Conservation (phyloP, 2,797 vertebrate species). For the Varecia variegata region DNA sequence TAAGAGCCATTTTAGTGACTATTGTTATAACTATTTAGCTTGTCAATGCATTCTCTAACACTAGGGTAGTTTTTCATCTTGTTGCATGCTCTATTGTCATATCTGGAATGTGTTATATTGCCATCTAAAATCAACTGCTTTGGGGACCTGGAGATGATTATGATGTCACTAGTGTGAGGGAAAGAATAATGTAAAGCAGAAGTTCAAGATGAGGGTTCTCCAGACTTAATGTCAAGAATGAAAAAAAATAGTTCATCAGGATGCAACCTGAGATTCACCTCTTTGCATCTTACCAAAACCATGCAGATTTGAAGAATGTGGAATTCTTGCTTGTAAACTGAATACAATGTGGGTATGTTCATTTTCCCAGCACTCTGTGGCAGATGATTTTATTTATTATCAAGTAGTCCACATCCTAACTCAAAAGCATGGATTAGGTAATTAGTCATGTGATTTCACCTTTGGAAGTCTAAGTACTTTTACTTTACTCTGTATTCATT, state of each 20-base stretch:
- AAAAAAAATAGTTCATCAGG: slow-evolving; percentile 66
- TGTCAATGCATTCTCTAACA: slow-evolving; percentile 69
- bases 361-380: slow-evolving; percentile 12
- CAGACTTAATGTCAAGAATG: slow-evolving; percentile 63
- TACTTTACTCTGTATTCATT: background rate
- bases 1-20: slow-evolving; percentile 65
- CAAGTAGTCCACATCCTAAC: slow-evolving; percentile 6
- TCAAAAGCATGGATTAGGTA: slow-evolving; percentile 27
- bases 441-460: slow-evolving; percentile 35
- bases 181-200: slow-evolving; percentile 70
- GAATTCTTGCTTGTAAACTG: slow-evolving; percentile 21
- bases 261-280: slow-evolving; percentile 73
- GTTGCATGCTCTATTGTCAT: slow-evolving; percentile 57
- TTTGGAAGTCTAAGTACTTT: slow-evolving; percentile 47
- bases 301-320: background rate
- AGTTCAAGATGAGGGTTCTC: slow-evolving; percentile 70
- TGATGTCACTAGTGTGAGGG: slow-evolving; percentile 66
- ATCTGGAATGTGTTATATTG: slow-evolving; percentile 75
- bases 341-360: background rate
- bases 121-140: slow-evolving; percentile 62
- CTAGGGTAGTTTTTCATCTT: slow-evolving; percentile 66
- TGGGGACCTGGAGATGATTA: slow-evolving; percentile 74
- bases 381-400: slow-evolving; percentile 66
- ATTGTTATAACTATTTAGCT: slow-evolving; percentile 65
- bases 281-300: slow-evolving; percentile 59